These are phyloP conservation scores for Metallyticus violacea DNA, from an alignment of 2,888 invertebrate genomes.

Conservation along the genomic window DNA sequence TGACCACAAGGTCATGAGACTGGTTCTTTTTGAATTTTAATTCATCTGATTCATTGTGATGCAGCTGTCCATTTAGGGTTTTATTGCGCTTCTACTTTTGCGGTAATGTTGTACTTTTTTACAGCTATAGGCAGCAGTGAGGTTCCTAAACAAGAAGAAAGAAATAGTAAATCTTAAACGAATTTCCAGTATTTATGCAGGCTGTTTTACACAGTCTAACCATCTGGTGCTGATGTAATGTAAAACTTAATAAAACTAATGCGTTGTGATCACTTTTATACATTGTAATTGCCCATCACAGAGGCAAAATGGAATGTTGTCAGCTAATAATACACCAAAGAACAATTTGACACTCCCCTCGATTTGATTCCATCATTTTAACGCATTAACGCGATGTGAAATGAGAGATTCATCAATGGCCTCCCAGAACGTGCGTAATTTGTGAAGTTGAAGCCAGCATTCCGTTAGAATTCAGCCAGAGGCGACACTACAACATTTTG, in stretches of 20 bases:
- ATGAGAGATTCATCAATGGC: neutral
- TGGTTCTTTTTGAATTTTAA: no score
- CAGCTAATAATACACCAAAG: neutral
- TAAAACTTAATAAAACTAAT: neutral
- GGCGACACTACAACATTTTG: neutral
- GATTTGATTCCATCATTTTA: neutral
- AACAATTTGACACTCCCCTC: neutral
- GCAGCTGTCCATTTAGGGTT: no score
- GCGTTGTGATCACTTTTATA: neutral
- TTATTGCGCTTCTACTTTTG: no score
- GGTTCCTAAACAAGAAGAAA: no score
- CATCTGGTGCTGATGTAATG: neutral
- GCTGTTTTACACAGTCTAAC: no score
- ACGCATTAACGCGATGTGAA: neutral
- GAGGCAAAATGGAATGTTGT: neutral
- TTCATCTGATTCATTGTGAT: no score
- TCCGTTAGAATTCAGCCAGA: neutral
- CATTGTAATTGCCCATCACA: neutral
- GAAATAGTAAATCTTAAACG: no score
- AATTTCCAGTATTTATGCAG: no score
- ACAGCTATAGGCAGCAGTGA: no score
- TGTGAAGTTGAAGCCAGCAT: neutral
- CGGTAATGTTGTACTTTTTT: no score
- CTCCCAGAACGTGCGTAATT: neutral
- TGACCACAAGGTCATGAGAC: no score